phyloP scores from a whole-genome alignment of 2,113 vertebrate species.

The Nycticebus coucang region DNA sequence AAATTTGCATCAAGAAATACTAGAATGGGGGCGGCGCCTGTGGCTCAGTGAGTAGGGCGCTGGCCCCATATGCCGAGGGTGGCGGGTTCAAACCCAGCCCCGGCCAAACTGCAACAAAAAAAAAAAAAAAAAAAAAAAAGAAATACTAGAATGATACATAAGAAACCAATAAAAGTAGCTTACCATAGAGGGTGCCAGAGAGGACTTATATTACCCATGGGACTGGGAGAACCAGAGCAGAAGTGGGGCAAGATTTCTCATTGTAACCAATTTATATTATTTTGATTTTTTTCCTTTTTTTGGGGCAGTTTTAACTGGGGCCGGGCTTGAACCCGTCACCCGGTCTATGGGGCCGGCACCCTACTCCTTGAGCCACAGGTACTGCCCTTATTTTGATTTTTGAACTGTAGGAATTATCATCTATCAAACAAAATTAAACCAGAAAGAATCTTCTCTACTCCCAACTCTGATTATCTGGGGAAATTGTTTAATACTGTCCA shows the following conservation, averaged over 20 bases:
- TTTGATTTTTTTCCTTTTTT: neutral
- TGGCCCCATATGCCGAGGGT: no score
- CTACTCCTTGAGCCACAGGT: no score
- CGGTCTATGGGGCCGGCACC: no score
- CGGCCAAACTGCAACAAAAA: no score
- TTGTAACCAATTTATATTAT: neutral
- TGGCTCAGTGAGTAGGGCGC: no score
- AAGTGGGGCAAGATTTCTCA: neutral
- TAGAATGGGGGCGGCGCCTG: no score
- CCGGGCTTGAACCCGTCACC: no score
- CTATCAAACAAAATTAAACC: neutral
- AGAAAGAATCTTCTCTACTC: neutral
- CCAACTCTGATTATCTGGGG: neutral
- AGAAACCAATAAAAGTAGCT: neutral
- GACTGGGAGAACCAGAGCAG: no score
- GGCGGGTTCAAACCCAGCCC: no score
- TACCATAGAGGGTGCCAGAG: accelerated
- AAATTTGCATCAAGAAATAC: neutral
- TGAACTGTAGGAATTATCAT: neutral
- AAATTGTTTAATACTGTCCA: neutral
- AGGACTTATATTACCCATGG: no score
- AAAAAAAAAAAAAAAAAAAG: no score
- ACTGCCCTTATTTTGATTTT: neutral
- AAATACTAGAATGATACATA: neutral
- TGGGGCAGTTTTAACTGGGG: no score